Percentiles rank a stretch among this genome's conserved stretches.
phyloP scores from a whole-genome alignment of 2,888 invertebrate genomes.

The Selenia dentaria region DNA sequence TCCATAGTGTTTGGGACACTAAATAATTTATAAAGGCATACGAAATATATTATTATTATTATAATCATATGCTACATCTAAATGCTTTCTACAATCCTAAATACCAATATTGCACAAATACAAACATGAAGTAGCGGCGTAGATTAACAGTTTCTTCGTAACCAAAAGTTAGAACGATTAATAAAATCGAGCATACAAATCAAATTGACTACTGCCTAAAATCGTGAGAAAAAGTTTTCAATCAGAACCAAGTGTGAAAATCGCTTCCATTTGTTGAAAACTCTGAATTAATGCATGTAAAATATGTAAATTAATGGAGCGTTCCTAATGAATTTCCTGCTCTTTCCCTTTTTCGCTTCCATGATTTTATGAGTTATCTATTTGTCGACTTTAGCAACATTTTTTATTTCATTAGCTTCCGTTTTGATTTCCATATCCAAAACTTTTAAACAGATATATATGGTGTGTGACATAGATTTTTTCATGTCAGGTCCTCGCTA shows the following conservation, averaged over 20 bases:
- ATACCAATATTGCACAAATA: too few relatives aligned
- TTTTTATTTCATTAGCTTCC: slow-evolving; percentile 8
- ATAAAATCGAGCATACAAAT: slow-evolving; percentile 13
- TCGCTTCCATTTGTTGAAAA: slow-evolving; percentile 48
- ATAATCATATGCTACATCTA: too few relatives aligned
- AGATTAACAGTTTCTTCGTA: background rate
- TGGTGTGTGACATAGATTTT: too few relatives aligned
- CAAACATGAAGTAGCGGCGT: background rate
- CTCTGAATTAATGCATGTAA: slow-evolving; percentile 50
- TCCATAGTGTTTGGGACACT: too few relatives aligned
- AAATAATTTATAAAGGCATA: too few relatives aligned
- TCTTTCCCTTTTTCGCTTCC: slow-evolving; percentile 33
- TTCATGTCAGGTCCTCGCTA: too few relatives aligned
- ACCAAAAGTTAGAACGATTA: background rate
- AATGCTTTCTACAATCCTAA: too few relatives aligned
- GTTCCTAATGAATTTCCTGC: slow-evolving; percentile 38
- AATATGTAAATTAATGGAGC: slow-evolving; percentile 19
- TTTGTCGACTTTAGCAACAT: too few relatives aligned
- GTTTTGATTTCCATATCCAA: too few relatives aligned
- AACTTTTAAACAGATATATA: too few relatives aligned
- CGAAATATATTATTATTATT: too few relatives aligned
- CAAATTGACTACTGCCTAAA: slow-evolving; percentile 18
- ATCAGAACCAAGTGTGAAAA: slow-evolving; percentile 56
- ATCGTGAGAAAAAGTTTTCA: slow-evolving; percentile 55
- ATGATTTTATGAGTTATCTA: slow-evolving; percentile 14